Conservation (phyloP, 2,888 invertebrate species). For the Sturmia bella region DNA sequence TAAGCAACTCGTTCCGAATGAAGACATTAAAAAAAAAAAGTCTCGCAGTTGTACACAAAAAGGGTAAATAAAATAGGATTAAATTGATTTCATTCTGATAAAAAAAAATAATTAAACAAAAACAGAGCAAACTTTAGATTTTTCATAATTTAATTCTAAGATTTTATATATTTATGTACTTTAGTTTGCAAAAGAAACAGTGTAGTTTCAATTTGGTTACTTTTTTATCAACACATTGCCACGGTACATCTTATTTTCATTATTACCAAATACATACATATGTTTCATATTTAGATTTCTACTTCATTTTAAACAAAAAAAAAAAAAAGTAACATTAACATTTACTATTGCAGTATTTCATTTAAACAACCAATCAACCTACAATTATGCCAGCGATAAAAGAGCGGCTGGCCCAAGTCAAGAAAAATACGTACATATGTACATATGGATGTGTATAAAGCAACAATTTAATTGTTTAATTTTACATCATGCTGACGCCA, state of each 20-base stretch:
- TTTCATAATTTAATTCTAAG: not conserved
- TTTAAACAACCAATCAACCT: slow-evolving; percentile 50
- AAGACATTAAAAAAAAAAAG: too few species aligned
- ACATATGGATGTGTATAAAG: too few species aligned
- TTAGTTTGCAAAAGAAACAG: slow-evolving; percentile 16
- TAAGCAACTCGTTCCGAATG: too few species aligned
- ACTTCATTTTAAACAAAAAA: slow-evolving; percentile 43
- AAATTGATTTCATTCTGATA: too few species aligned
- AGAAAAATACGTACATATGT: not conserved
- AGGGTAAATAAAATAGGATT: too few species aligned
- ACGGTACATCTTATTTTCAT: slow-evolving; percentile 10
- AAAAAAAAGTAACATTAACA: slow-evolving; percentile 53
- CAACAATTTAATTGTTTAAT: not conserved
- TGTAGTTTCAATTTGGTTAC: not conserved
- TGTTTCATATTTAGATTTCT: slow-evolving; percentile 42
- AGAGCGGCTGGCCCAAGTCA: not conserved
- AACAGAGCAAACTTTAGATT: not conserved
- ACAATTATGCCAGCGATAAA: slow-evolving; percentile 26
- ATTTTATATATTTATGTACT: not conserved
- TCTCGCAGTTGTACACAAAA: too few species aligned
- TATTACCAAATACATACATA: slow-evolving; percentile 49
- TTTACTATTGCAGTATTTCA: slow-evolving; percentile 43
- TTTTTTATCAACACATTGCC: slow-evolving; percentile 26
- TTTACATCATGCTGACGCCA: not conserved
- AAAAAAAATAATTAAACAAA: too few species aligned